A percentile compares a stretch with the other conserved stretches of the same genome.
phyloP scores from a whole-genome alignment of 2,113 vertebrate genomes.

The Tapirus terrestris region DNA sequence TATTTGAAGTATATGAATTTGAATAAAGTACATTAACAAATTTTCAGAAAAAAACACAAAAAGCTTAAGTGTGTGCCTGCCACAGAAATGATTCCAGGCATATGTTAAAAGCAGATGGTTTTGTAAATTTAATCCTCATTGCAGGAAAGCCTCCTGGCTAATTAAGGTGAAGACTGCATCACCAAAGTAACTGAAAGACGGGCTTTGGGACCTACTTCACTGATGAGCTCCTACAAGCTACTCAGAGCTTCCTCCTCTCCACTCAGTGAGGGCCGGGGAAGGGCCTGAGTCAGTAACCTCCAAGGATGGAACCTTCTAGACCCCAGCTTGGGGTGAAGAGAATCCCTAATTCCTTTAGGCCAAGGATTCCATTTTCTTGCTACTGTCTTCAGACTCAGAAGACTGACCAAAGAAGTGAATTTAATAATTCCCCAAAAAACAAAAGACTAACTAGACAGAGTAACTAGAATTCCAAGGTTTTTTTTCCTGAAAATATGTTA shows the following conservation, averaged over 20 bases:
- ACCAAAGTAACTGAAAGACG: not conserved
- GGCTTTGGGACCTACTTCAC: not conserved
- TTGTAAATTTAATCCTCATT: not conserved
- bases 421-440: not conserved
- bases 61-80: not conserved
- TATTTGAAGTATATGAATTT: not conserved
- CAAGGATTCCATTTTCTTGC: not conserved
- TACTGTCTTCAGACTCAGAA: not conserved
- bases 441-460: not conserved
- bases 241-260: not conserved
- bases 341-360: not conserved
- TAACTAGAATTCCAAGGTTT: not conserved
- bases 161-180: not conserved
- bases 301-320: not conserved
- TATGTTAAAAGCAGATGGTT: not conserved
- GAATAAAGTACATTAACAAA: conserved; percentile 28
- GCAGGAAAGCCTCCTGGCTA: conserved; percentile 43
- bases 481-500: not conserved
- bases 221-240: not conserved
- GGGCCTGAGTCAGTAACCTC: not conserved
- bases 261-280: not conserved
- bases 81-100: not conserved
- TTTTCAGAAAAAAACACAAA: not conserved
- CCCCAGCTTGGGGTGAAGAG: not conserved
- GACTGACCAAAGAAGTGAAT: not conserved